A percentile compares a stretch with the other conserved stretches of the same genome.
Conservation (phyloP, 2,113 vertebrate genomes). For the Trinectes maculatus region DNA sequence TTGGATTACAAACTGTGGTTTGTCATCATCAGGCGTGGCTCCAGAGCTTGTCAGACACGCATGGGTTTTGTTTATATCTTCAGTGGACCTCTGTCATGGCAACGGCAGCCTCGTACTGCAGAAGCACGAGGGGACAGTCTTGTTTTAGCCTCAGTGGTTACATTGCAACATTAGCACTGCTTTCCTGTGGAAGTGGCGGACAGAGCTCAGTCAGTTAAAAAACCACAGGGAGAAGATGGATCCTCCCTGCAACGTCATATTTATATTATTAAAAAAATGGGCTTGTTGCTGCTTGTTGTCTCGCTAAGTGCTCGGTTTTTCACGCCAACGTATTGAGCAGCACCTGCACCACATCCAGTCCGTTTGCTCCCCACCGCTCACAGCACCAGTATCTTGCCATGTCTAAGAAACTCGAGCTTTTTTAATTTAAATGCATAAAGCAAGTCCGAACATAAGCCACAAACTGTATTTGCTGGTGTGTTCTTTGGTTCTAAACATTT, state of each 20-base stretch:
- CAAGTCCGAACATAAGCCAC: no score
- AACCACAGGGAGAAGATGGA: constrained; percentile 5
- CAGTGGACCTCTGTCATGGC: neutral
- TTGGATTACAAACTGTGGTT: neutral
- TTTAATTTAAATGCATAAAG: no score
- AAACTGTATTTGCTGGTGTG: no score
- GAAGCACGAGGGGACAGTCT: neutral
- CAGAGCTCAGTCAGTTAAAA: neutral
- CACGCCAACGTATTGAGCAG: no score
- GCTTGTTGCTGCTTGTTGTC: constrained; percentile 27
- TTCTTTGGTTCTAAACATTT: constrained; percentile 21
- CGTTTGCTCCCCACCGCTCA: no score
- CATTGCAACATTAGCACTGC: constrained; percentile 12
- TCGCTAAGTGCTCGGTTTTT: constrained; percentile 30
- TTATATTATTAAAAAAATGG: constrained; percentile 13
- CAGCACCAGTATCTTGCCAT: no score
- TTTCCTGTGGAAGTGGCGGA: neutral
- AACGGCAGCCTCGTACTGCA: neutral
- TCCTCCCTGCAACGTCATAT: neutral
- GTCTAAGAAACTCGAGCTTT: no score
- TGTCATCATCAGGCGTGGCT: neutral
- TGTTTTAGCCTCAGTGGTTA: neutral
- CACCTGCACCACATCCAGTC: no score
- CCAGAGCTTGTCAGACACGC: neutral
- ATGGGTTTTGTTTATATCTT: constrained; percentile 6